Percentiles rank a stretch among this genome's conserved stretches.
phyloP scores from a whole-genome alignment of 1,140 invertebrate genomes.

The Eciton burchellii region DNA sequence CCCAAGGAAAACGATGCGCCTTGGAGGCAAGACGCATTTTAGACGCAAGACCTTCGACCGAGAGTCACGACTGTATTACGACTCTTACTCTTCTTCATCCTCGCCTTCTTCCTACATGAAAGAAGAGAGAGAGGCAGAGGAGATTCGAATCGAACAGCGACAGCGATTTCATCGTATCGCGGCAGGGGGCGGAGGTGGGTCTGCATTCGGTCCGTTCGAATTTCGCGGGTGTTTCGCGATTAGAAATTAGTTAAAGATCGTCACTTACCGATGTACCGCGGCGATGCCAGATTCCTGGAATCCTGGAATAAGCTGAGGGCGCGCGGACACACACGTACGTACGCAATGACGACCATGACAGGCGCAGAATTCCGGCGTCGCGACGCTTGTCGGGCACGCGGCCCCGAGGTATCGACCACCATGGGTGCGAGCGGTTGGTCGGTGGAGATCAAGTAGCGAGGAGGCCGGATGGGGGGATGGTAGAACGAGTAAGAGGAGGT shows the following conservation, averaged over 20 bases:
- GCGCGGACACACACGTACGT: constrained; percentile 61
- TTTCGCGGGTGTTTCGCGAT: constrained; percentile 1
- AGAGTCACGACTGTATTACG: too few relatives aligned
- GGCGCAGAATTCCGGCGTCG: constrained; percentile 82
- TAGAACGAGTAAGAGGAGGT: constrained; percentile 66
- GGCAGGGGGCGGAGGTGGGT: not conserved
- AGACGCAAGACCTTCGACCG: too few relatives aligned
- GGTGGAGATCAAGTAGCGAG: constrained; percentile 10
- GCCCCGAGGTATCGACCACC: constrained; percentile 84
- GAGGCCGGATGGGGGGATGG: constrained; percentile 55
- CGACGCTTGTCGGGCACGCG: constrained; percentile 82
- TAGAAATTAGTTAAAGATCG: constrained; percentile 35
- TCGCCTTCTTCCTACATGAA: too few relatives aligned
- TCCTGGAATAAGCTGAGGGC: constrained; percentile 35
- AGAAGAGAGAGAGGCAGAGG: too few relatives aligned
- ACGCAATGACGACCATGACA: constrained; percentile 77
- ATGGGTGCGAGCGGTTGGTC: constrained; percentile 49
- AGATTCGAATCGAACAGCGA: not conserved
- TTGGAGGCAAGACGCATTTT: too few relatives aligned
- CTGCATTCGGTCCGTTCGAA: not conserved
- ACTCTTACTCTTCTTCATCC: too few relatives aligned
- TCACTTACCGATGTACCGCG: constrained; percentile 57
- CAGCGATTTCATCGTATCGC: not conserved
- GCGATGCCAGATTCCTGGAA: constrained; percentile 14
- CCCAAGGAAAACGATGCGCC: not conserved